phyloP scores from a whole-genome alignment of 2,113 vertebrate genomes.

The Heterocephalus glaber region DNA sequence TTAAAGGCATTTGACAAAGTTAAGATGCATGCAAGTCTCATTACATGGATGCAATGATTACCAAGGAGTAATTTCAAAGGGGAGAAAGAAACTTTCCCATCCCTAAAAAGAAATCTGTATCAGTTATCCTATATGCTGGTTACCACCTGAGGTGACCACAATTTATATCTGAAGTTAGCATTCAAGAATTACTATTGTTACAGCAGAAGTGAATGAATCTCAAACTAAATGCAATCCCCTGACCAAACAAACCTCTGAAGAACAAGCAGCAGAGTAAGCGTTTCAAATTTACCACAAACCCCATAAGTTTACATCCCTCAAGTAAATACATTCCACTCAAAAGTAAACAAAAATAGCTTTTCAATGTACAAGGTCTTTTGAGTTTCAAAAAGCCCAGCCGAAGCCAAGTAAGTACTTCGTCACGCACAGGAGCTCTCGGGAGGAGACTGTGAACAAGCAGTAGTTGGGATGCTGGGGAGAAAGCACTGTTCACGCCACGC shows the following conservation, averaged over 20 bases:
- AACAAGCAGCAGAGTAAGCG: constrained; percentile 68
- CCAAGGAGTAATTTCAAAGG: not conserved
- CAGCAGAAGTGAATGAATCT: constrained; percentile 65
- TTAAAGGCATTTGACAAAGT: not conserved
- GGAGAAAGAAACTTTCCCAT: not conserved
- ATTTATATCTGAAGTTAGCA: constrained; percentile 55
- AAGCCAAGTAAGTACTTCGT: constrained; percentile 70
- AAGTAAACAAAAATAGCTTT: constrained; percentile 83
- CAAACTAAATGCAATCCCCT: constrained; percentile 58
- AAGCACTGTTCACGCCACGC: constrained; percentile 72
- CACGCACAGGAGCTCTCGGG: constrained; percentile 69
- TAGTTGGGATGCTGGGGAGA: constrained; percentile 53
- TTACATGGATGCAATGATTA: not conserved
- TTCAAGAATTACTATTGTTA: constrained; percentile 49
- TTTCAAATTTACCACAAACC: constrained; percentile 77
- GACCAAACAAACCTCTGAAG: constrained; percentile 62
- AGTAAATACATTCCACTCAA: constrained; percentile 80
- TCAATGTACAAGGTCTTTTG: constrained; percentile 76
- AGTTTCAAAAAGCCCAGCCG: constrained; percentile 67
- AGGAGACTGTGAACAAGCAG: constrained; percentile 65
- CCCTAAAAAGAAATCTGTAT: not conserved
- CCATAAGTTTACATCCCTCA: constrained; percentile 73
- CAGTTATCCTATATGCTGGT: not conserved
- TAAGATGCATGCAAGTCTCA: not conserved
- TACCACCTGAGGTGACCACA: not conserved